Evolutionary conservation across 1,140 invertebrate species (phyloP), one percentile per base, ranked within the genome.

Genomic region (Philaenus spumarius): DNA sequence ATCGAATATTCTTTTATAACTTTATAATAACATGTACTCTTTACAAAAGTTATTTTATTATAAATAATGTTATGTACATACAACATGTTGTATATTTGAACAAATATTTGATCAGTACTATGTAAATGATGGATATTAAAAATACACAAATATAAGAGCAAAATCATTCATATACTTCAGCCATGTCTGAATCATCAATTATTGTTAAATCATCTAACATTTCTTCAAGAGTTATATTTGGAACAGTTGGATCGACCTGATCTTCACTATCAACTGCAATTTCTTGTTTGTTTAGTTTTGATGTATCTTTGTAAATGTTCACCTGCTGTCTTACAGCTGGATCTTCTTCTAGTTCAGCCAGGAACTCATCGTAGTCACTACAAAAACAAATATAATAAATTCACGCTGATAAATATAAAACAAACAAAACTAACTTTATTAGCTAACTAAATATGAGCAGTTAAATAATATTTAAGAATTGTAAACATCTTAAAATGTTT

Each of bases 301-400:
- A 78, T 5, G 68, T 66, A 67, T 90, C 89, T 69, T 85, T 86
- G 73, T 94, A 99, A 56, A 99, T 96, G 69, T 98, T 97, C 35
- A 99, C 80, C 70, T 96, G 89, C 67, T 91, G 85, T 60, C 97
- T 81, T 57, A 94, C 78, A 26, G 83, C 81, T 19, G 83, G 82
- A 75, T 99, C 95, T 75, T 99, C 96, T 74, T 99, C 97, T 48
- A 99, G 73, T 70, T 99, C 97, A 67, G 98, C 92, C 71, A 98
- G 79, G 76, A 99, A 99, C 64, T 97, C 94, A 67, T 89, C 85
- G 71, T 93, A 97, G 65, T 97, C 94, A 63, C 89, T 92, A 70
- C 40, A 79, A 73, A 5, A 65, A 4, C 26, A 30, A 30, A 30
- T 30, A 30, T 4, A 30, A 30, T 3, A 30, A 30, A 30, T 4